Percentiles rank a stretch among this genome's conserved stretches.
Evolutionary conservation across 1,140 invertebrate species (phyloP).

Genomic region (Callitettix versicolor): DNA sequence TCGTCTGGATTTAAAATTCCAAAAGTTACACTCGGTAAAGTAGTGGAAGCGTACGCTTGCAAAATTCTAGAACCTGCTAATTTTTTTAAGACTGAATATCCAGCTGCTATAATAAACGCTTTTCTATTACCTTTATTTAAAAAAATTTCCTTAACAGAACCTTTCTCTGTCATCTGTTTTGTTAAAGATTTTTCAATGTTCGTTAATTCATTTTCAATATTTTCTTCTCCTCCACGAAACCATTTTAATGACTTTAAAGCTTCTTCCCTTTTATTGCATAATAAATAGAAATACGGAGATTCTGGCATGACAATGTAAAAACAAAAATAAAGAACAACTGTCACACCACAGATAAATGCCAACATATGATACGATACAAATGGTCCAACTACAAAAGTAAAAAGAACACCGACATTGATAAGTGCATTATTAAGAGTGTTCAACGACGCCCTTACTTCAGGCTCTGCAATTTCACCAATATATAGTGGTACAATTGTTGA

Average conservation of each 20-base stretch:
- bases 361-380: conserved; percentile 54
- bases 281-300: conserved; percentile 60
- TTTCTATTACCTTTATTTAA: conserved; percentile 15
- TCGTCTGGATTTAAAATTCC: conserved; percentile 8
- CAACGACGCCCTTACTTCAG: conserved; percentile 24
- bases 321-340: conserved; percentile 49
- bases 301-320: conserved; percentile 70
- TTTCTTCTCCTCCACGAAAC: conserved; percentile 37
- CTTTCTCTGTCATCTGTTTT: conserved; percentile 20
- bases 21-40: conserved; percentile 20
- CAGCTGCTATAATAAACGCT: conserved; percentile 21
- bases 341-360: conserved; percentile 46
- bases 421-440: conserved; percentile 74
- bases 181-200: conserved; percentile 15
- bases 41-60: conserved; percentile 24
- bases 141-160: conserved; percentile 21
- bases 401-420: conserved; percentile 58
- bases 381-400: conserved; percentile 64
- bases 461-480: conserved; percentile 63
- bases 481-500: conserved; percentile 74
- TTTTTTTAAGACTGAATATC: conserved; percentile 22
- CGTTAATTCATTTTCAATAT: conserved; percentile 19
- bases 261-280: conserved; percentile 43
- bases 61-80: conserved; percentile 22
- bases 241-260: conserved; percentile 52